Percentiles rank a stretch among this genome's conserved stretches.
These are phyloP conservation scores for Crambe crambe DNA, from an alignment of 37 sponge, comb jelly and placozoan genomes.

Conservation along the genomic window DNA sequence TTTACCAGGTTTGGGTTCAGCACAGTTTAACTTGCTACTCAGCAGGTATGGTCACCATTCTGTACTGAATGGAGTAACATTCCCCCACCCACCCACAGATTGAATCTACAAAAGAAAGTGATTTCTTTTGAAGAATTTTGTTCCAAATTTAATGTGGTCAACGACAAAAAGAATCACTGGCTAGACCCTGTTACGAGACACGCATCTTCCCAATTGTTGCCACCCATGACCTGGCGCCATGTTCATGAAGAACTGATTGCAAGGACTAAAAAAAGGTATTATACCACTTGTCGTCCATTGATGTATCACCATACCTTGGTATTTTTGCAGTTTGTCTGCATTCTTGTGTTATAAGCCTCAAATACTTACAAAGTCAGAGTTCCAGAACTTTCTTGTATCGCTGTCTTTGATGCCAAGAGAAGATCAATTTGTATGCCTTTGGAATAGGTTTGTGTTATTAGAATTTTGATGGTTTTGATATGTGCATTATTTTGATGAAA, in stretches of 20 bases:
- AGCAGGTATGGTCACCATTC: conserved; percentile 11
- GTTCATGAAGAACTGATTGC: background rate
- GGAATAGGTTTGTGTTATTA: background rate
- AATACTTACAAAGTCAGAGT: background rate
- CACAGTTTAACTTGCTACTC: conserved; percentile 8
- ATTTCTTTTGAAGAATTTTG: conserved; percentile 54
- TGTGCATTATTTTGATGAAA: background rate
- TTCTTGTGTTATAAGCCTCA: background rate
- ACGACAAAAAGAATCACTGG: background rate
- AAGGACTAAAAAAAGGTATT: background rate
- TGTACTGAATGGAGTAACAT: no score
- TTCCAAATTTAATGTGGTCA: conserved; percentile 13
- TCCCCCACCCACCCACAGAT: no score
- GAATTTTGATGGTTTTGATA: no score
- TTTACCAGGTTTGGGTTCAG: background rate
- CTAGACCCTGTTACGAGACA: background rate
- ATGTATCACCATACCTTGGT: no score
- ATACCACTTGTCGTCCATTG: no score
- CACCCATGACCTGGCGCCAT: background rate
- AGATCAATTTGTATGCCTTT: background rate
- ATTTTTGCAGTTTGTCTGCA: no score
- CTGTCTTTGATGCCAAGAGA: background rate
- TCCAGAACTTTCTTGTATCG: background rate
- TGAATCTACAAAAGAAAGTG: conserved; percentile 34
- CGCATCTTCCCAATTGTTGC: background rate